These are phyloP conservation scores for Podiceps cristatus DNA, from an alignment of 2,113 vertebrate species.

Conservation along the genomic window DNA sequence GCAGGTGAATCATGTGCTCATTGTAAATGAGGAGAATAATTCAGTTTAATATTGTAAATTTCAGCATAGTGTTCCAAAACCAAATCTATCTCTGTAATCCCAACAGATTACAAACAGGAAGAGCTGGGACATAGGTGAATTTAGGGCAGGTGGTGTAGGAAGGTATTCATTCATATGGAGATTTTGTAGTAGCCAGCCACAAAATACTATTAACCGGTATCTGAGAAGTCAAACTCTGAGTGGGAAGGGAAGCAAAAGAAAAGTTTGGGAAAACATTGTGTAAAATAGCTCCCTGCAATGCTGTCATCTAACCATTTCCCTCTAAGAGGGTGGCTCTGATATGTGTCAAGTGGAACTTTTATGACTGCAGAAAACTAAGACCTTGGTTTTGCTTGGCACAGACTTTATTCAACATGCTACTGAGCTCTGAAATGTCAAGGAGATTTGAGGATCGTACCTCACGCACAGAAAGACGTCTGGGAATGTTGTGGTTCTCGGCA, in stretches of 20 bases:
- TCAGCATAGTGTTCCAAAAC: neutral
- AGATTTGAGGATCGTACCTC: neutral
- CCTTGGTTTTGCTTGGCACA: neutral
- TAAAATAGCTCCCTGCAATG: neutral
- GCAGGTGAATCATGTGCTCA: neutral
- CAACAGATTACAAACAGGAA: neutral
- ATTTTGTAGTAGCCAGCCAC: neutral
- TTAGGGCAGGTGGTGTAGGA: neutral
- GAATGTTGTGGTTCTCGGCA: neutral
- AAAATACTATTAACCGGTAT: neutral
- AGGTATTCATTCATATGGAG: neutral
- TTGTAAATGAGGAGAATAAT: neutral
- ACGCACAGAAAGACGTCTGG: rapidly evolving
- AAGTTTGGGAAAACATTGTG: neutral
- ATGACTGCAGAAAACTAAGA: neutral
- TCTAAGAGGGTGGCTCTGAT: neutral
- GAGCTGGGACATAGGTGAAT: neutral
- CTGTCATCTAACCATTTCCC: neutral
- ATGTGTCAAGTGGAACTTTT: neutral
- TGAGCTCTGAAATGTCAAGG: neutral
- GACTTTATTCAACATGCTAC: neutral
- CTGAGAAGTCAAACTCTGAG: neutral
- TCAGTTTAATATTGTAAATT: neutral
- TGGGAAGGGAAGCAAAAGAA: neutral
- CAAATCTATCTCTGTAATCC: neutral